Evolutionary conservation across 2,797 vertebrate species (phyloP).

Genomic region (Crocodylus rhombifer): DNA sequence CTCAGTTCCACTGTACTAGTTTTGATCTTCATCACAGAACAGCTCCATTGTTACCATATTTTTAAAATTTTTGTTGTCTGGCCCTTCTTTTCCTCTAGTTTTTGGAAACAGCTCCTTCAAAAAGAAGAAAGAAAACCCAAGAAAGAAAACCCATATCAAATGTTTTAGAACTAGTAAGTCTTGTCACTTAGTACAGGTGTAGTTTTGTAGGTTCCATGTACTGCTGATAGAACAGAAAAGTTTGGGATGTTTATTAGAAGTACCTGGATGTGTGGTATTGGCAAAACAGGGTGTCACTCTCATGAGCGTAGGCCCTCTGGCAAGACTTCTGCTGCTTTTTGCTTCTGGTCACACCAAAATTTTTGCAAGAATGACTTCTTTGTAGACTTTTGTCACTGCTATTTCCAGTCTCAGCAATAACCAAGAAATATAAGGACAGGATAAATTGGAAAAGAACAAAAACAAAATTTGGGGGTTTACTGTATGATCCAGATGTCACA

Average conservation of each 20-base stretch:
- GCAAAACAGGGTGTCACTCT: background rate
- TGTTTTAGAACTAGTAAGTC: background rate
- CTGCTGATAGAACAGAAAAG: background rate
- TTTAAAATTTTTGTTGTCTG: background rate
- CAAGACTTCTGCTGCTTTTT: background rate
- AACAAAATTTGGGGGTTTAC: background rate
- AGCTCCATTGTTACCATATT: background rate
- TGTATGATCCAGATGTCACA: background rate
- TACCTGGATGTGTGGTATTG: background rate
- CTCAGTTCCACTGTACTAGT: background rate
- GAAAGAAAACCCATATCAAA: background rate
- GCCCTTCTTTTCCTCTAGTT: background rate
- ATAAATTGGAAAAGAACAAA: background rate
- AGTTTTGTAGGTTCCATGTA: background rate
- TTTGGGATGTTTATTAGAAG: background rate
- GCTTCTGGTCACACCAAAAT: background rate
- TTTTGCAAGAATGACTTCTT: background rate
- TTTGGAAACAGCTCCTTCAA: background rate
- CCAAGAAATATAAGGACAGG: background rate
- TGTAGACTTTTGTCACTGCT: background rate
- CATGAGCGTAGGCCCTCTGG: background rate
- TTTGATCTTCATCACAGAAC: background rate
- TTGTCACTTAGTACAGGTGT: background rate
- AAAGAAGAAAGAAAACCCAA: background rate
- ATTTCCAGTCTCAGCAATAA: background rate